These are phyloP conservation scores for Semnornis frantzii DNA, from an alignment of 2,113 vertebrate genomes.

Conservation along the genomic window DNA sequence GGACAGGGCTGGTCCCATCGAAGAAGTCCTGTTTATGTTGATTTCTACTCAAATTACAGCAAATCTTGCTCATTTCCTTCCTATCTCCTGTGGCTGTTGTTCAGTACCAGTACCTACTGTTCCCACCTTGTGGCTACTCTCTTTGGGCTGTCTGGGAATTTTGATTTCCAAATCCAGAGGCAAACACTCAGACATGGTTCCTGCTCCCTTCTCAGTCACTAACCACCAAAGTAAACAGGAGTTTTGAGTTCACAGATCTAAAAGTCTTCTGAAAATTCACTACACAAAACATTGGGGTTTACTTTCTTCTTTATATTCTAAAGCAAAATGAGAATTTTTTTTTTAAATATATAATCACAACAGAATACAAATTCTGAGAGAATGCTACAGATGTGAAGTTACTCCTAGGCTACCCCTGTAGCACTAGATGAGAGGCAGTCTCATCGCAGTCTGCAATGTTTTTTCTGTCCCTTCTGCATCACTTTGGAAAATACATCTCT, in stretches of 20 bases:
- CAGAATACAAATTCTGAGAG: neutral
- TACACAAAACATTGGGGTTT: neutral
- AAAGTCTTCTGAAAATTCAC: neutral
- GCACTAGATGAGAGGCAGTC: too few species aligned
- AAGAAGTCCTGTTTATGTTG: neutral
- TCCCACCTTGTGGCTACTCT: neutral
- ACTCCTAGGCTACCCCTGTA: neutral
- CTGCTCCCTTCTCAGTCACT: neutral
- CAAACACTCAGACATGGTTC: neutral
- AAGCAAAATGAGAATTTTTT: neutral
- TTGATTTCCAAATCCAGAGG: neutral
- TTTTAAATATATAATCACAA: neutral
- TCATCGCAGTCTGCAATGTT: neutral
- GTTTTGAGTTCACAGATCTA: neutral
- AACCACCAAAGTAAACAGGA: neutral
- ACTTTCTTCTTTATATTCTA: neutral
- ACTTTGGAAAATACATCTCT: neutral
- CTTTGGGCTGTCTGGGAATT: neutral
- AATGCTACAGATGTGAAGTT: neutral
- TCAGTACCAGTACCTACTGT: neutral
- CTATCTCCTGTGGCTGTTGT: neutral
- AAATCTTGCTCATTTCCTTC: neutral
- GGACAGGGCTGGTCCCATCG: neutral
- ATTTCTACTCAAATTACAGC: neutral
- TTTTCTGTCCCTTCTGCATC: neutral